Evolutionary conservation across 1,140 invertebrate species (phyloP).

Genomic region (Drosophila nigrodunni): DNA sequence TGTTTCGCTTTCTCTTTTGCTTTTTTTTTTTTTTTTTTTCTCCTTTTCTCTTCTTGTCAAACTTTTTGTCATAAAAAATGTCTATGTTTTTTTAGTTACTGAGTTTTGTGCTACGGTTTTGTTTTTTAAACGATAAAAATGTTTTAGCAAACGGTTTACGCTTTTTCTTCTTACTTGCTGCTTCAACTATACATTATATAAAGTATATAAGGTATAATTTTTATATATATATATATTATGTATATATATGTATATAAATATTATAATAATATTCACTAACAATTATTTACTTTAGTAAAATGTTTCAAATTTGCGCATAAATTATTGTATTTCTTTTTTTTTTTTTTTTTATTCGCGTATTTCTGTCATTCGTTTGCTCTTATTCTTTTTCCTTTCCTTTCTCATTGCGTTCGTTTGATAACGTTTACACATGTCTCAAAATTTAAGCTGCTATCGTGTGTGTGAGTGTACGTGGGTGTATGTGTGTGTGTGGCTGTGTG

Average conservation of each 20-base stretch:
- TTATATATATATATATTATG: too few relatives aligned
- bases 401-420: not conserved
- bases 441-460: conserved; percentile 28
- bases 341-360: conserved; percentile 8
- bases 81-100: conserved; percentile 47
- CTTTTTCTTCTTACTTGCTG: conserved; percentile 59
- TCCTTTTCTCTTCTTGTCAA: conserved; percentile 19
- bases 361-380: conserved; percentile 25
- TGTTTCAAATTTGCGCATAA: conserved; percentile 81
- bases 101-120: conserved; percentile 71
- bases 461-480: not conserved
- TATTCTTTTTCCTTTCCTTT: conserved; percentile 14
- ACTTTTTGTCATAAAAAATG: conserved; percentile 58
- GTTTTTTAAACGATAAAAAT: conserved; percentile 63
- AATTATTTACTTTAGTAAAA: conserved; percentile 84
- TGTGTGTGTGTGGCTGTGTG: conserved; percentile 2
- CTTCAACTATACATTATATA: conserved; percentile 71
- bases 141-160: conserved; percentile 64
- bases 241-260: conserved; percentile 49
- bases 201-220: conserved; percentile 63
- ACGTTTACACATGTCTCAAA: conserved; percentile 38
- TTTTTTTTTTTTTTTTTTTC: conserved; percentile 22
- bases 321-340: conserved; percentile 74
- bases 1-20: not conserved
- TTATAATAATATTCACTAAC: conserved; percentile 79